phyloP scores from a whole-genome alignment of 2,888 invertebrate species.

The Carcina quercana region DNA sequence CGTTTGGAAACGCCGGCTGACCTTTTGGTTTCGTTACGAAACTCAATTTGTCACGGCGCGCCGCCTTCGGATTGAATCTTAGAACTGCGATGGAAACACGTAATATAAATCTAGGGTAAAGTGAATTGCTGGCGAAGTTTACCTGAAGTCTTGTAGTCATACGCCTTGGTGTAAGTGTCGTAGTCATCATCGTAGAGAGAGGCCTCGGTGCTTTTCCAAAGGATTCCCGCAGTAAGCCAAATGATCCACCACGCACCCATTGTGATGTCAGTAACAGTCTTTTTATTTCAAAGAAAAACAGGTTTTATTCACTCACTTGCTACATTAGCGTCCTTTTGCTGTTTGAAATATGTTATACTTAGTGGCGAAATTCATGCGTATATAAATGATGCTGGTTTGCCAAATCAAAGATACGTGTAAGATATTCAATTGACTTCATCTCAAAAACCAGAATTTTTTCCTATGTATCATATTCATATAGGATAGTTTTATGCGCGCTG shows the following conservation, averaged over 20 bases:
- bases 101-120: too few relatives aligned
- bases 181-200: slow-evolving; percentile 64
- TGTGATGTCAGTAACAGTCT: slow-evolving; percentile 2
- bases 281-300: slow-evolving; percentile 1
- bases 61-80: not conserved
- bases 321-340: slow-evolving; percentile 4
- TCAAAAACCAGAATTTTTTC: too few relatives aligned
- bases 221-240: slow-evolving; percentile 30
- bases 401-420: too few relatives aligned
- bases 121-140: slow-evolving; percentile 11
- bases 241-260: slow-evolving; percentile 46
- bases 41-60: slow-evolving; percentile 10
- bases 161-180: slow-evolving; percentile 55
- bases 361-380: too few relatives aligned
- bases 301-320: slow-evolving; percentile 6
- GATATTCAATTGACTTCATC: too few relatives aligned
- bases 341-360: too few relatives aligned
- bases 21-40: slow-evolving; percentile 7
- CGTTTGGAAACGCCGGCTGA: slow-evolving; percentile 5
- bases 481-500: too few relatives aligned
- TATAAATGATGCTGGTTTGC: too few relatives aligned
- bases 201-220: slow-evolving; percentile 37
- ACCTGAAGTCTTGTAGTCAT: slow-evolving; percentile 60
- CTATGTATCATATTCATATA: too few relatives aligned
- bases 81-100: not conserved